Base-by-base conservation (phyloP, 2,113 vertebrate genomes). In the Recurvirostra avosetta region DNA sequence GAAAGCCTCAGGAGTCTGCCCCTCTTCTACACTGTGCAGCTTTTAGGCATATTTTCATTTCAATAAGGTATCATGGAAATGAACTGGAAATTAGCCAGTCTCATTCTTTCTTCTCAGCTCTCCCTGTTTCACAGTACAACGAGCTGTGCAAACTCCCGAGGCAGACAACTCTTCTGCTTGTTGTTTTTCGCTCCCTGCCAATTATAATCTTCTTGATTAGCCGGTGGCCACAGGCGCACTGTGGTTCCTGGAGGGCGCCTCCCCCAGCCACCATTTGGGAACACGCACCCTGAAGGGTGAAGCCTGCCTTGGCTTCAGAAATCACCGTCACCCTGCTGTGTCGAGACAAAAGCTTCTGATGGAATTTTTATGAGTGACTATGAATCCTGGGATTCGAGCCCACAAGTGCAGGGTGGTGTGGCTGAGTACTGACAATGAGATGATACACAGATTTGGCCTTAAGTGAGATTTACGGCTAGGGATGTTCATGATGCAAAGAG, bases 391-490 rank as follows among this genome's bases (percentile, higher is more conserved):
- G 74, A 85, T 79, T 68, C 0, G 8, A 43, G 72, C 30, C 65
- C 1, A 3, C 0, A 0, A 41, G 32, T 8, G 30, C 3, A 0
- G 89, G 12, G 2, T 56, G 49, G 9, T 84, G 72, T 6, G 5
- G 59, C 53, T 55, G 65, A 72, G 63, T 43, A 43, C 34, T 61
- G 77, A 78, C 86, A 82, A 6, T 7, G 71, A 53, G 59, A 52
- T 52, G 76, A 86, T 87, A 15, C 66, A 71, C 13, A 72, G 72
- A 65, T 36, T 43, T 71, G 86, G 88, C 71, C 87, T 93, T 81
- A 84, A 92, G 66, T 85, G 82, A 96, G 88, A 95, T 94, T 92
- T 94, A 96, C 86, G 50, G 81, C 34, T 43, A n/a, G 25, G 75
- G 49, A 40, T 91, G 81, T 16, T 82, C 53, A 34, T 95, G 83